Evolutionary conservation across 2,797 vertebrate genomes (phyloP).

Genomic region (Intellagama lesueurii): DNA sequence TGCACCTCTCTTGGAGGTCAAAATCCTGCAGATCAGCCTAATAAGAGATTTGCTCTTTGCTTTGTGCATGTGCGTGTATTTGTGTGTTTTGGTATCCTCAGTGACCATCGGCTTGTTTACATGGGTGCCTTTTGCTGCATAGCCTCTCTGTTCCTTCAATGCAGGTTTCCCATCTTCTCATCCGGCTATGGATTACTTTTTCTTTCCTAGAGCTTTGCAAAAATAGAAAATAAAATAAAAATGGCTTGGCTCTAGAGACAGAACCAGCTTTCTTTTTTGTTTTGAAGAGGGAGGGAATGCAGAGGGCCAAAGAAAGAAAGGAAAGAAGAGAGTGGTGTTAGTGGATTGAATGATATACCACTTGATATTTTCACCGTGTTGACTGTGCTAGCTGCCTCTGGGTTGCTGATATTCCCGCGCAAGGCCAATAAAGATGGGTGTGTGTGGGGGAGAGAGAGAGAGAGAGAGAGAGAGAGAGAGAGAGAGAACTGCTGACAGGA

Average conservation of each 20-base stretch:
- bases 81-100: slow-evolving; percentile 8
- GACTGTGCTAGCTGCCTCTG: slow-evolving; percentile 29
- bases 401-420: slow-evolving; percentile 29
- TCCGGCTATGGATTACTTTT: slow-evolving; percentile 61
- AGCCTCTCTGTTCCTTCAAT: slow-evolving; percentile 43
- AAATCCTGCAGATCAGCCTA: slow-evolving; percentile 31
- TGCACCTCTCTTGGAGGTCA: slow-evolving; percentile 39
- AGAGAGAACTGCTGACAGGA: not conserved
- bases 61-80: not conserved
- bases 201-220: slow-evolving; percentile 29
- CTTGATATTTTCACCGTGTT: slow-evolving; percentile 12
- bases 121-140: slow-evolving; percentile 72
- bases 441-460: not conserved
- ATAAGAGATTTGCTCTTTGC: not conserved
- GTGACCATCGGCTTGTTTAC: slow-evolving; percentile 72
- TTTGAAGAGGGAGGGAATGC: not conserved
- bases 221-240: not conserved
- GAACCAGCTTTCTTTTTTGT: not conserved
- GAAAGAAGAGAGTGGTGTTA: not conserved
- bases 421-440: slow-evolving; percentile 33
- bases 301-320: not conserved
- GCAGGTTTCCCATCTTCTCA: slow-evolving; percentile 51
- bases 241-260: not conserved
- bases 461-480: not conserved
- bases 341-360: not conserved